Base-by-base conservation (phyloP, 2,888 invertebrate genomes). In the Conops quadrifasciatus region DNA sequence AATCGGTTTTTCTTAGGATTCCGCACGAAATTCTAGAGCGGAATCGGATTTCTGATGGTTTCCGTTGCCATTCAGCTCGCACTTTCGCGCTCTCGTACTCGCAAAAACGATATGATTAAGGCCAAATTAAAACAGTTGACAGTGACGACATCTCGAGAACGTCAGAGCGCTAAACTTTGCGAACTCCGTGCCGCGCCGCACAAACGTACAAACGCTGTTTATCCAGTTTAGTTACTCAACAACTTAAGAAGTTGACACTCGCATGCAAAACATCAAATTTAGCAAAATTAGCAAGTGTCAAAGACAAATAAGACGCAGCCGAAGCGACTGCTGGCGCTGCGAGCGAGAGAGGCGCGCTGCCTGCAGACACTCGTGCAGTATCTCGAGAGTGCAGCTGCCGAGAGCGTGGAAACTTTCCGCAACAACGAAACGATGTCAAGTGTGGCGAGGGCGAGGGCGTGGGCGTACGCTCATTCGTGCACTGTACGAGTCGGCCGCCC, bases 271-370 rank as follows among this genome's bases (percentile, higher is more conserved):
- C 70, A 64, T 64, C 71, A 71, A 63, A 63, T 68, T 70, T 72
- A 51, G 72, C 68, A 74, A 75, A 76, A 76, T 77, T 77, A 77
- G 74, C 71, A 76, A 77, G 77, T 77, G 76, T 73, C 73, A 74
- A 77, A 76, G 75, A 75, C 72, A 76, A 76, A 77, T 74, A 75
- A 67, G 43, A 74, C 68, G 71, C 66, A 19, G 60, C 24, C 64
- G 63, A 47, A 68, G 47, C 58, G 15, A 26, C 53, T 24, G 15
- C 26, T 24, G 15, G 24, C 28, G 24, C 5, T 7, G 36, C 9
- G 28, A 11, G 58, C 58, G 26, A 24, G 58, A 9, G 26, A 24
- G 15, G 24, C 28, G 24, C 2, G 24, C 26, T 15, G 45, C 45
- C 47, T 43, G 45, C 24, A 58, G 58, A 21, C 15, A 58, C 28